phyloP scores from a whole-genome alignment of 2,113 vertebrate genomes.

The Gnathonemus echidnorhynchus region DNA sequence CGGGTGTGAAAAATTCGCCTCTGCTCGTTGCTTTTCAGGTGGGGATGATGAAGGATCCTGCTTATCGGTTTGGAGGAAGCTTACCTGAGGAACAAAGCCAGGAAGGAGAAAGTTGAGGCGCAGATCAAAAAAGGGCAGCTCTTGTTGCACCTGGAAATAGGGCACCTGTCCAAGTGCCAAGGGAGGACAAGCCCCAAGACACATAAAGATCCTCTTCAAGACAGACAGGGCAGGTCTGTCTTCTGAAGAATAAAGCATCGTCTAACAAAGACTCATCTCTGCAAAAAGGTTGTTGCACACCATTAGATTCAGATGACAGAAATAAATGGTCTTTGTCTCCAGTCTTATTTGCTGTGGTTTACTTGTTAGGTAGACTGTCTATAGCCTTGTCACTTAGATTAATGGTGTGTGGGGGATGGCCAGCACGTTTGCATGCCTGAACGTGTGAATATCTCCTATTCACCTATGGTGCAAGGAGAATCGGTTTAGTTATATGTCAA shows the following conservation, averaged over 20 bases:
- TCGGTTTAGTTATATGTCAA: background rate
- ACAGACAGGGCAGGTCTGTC: background rate
- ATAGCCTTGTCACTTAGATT: slow-evolving; percentile 30
- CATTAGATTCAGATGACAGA: slow-evolving; percentile 43
- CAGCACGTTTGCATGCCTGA: background rate
- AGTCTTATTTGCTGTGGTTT: slow-evolving; percentile 28
- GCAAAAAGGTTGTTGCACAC: slow-evolving; percentile 34
- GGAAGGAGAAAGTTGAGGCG: slow-evolving; percentile 26
- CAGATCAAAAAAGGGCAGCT: slow-evolving; percentile 35
- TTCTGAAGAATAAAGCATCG: slow-evolving; percentile 17
- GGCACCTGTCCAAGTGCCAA: background rate
- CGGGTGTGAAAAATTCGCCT: background rate
- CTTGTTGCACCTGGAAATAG: background rate
- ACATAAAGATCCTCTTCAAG: background rate
- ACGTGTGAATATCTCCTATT: background rate
- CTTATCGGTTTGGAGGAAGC: slow-evolving; percentile 55
- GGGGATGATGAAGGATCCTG: slow-evolving; percentile 58
- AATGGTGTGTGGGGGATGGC: background rate
- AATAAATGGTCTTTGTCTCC: slow-evolving; percentile 50
- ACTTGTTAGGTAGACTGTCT: slow-evolving; percentile 28
- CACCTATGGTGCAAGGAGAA: background rate
- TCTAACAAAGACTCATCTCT: slow-evolving; percentile 25
- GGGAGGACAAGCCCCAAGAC: slow-evolving; percentile 9
- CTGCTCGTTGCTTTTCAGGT: slow-evolving; percentile 46
- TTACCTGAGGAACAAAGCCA: slow-evolving; percentile 56